These are phyloP conservation scores for Vipera latastei DNA, from an alignment of 2,797 vertebrate species.

Conservation along the genomic window DNA sequence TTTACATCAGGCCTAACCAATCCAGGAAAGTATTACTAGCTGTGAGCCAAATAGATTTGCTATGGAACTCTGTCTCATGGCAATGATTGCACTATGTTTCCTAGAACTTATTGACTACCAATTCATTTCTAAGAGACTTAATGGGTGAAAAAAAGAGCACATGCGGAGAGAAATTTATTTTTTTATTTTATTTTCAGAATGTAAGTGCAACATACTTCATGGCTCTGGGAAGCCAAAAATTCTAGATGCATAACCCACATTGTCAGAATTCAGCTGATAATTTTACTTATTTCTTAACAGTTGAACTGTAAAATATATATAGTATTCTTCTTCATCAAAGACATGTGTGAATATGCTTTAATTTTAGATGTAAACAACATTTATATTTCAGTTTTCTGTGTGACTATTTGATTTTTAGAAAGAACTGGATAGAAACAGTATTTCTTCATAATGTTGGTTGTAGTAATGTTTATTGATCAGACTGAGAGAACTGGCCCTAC, in stretches of 20 bases:
- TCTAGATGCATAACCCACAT: not conserved
- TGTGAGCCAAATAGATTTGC: not conserved
- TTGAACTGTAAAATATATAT: constrained; percentile 23
- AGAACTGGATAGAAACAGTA: accelerated
- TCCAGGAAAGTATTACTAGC: not conserved
- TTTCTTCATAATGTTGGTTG: constrained; percentile 5
- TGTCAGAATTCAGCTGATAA: not conserved
- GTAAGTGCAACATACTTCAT: not conserved
- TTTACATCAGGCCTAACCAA: not conserved
- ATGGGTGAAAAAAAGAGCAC: not conserved
- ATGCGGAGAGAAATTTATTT: not conserved
- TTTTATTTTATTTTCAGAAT: not conserved
- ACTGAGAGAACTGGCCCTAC: constrained; percentile 17
- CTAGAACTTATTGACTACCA: not conserved
- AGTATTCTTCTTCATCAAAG: not conserved
- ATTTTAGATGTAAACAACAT: constrained; percentile 22
- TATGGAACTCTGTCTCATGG: not conserved
- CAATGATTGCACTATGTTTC: not conserved
- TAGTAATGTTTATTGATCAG: constrained; percentile 13
- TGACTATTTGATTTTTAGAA: not conserved
- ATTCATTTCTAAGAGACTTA: not conserved
- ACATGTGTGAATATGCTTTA: constrained; percentile 19
- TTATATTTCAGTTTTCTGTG: constrained; percentile 35
- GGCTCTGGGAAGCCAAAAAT: not conserved
- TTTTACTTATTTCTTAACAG: constrained; percentile 20